Evolutionary conservation across 1,140 invertebrate genomes (phyloP), one percentile per base, ranked within the genome.

Genomic region (Lutraria rhynchaena): DNA sequence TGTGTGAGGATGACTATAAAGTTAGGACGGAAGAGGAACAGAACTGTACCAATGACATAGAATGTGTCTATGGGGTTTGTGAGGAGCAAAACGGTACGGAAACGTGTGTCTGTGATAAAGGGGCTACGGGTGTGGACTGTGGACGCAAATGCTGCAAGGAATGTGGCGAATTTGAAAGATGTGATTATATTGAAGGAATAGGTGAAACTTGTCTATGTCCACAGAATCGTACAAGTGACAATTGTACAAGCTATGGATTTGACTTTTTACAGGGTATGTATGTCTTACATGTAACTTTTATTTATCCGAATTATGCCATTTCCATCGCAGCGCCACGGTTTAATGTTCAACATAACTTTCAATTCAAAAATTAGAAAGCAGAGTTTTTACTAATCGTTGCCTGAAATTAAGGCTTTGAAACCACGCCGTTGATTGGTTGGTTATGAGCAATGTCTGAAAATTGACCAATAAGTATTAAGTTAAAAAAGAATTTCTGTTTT

Each of bases 31-130:
- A 22, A n/a, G 37, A 1, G 19, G 57, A 75, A 24, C 57, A 46
- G 11, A 46, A 41, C 19, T 80, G 76, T 41, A 19, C 24, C 11
- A 41, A 27, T 0, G 51, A 63, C 27, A 46, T 17, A 27, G 17
- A 37, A n/a, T 80, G 76, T 22, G 35, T n/a, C 13, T 80, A 58
- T 46, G 76, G 76, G 19, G 17, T 41, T 1, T 80, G 76, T 53
- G 24, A 0, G 19, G 24, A 3, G 5, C 15, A 70, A 11, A 37
- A 33, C 1, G 63, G 29, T 27, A 24, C 24, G 7, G 65, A 69
- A 29, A 15, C 3, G 0, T 80, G 76, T 29, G 29, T 44, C n/a
- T 80, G 76, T 70, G 63, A 80, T 49, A 15, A 11, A 11, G 63
- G 63, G 0, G 63, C 49, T 35, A n/a, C 51, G 15, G 76, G 76